These are phyloP conservation scores for Diplodus puntazzo DNA, from an alignment of 2,797 vertebrate species.

Conservation along the genomic window DNA sequence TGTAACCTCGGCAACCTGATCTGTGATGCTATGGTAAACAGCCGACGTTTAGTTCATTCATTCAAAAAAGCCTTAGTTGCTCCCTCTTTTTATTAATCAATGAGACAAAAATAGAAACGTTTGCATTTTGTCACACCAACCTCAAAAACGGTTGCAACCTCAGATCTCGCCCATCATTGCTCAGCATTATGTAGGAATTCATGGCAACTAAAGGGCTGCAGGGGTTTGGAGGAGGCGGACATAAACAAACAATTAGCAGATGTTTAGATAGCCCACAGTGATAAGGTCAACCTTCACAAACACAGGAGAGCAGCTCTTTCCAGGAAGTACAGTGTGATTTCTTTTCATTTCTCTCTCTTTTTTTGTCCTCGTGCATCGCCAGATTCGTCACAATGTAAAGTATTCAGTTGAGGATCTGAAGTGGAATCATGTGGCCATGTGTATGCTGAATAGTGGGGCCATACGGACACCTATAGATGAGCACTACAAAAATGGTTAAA, in stretches of 20 bases:
- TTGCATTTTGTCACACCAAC: not conserved
- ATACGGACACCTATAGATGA: slow-evolving; percentile 90
- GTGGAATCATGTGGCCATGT: slow-evolving; percentile 92
- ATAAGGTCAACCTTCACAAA: not conserved
- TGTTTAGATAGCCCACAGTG: not conserved
- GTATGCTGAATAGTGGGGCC: slow-evolving; percentile 90
- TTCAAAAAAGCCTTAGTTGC: not conserved
- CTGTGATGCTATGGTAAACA: slow-evolving; percentile 93
- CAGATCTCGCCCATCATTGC: not conserved
- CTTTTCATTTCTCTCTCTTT: not conserved
- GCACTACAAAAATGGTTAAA: slow-evolving; percentile 85
- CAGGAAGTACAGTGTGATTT: not conserved
- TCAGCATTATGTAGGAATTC: not conserved
- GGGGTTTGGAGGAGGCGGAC: not conserved
- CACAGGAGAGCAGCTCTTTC: not conserved
- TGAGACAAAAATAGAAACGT: not conserved
- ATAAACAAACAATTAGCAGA: not conserved
- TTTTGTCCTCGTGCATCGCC: slow-evolving; percentile 19
- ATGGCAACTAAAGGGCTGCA: not conserved
- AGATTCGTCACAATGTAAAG: slow-evolving; percentile 90
- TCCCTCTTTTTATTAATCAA: not conserved
- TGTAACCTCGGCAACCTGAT: slow-evolving; percentile 96
- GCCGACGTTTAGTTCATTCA: not conserved
- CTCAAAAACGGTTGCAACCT: not conserved
- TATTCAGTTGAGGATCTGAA: slow-evolving; percentile 77